phyloP scores from a whole-genome alignment of 2,113 vertebrate species.

The Pantherophis guttatus region DNA sequence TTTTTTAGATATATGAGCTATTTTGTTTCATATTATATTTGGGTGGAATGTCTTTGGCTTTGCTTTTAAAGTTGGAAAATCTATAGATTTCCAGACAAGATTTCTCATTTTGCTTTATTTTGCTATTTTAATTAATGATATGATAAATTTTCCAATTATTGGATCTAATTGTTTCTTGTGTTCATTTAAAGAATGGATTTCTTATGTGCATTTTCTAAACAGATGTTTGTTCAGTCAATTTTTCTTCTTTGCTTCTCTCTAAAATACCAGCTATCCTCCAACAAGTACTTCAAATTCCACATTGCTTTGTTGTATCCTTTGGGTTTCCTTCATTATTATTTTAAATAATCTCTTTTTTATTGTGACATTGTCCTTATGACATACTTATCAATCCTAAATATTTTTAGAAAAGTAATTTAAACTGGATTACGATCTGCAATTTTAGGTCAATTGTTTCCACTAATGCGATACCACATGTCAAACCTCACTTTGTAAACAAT shows the following conservation, averaged over 20 bases:
- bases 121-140: not conserved
- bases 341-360: not conserved
- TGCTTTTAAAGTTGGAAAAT: not conserved
- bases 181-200: not conserved
- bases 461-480: not conserved
- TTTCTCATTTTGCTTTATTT: not conserved
- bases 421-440: not conserved
- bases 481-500: not conserved
- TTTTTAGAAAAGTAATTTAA: not conserved
- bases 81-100: not conserved
- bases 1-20: not conserved
- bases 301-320: not conserved
- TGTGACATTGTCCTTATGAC: not conserved
- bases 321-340: not conserved
- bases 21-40: not conserved
- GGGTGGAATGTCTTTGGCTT: not conserved
- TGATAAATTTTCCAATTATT: not conserved
- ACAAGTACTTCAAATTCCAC: not conserved
- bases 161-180: not conserved
- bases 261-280: not conserved
- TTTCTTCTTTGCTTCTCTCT: not conserved
- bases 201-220: not conserved
- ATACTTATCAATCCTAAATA: not conserved
- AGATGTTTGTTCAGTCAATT: not conserved
- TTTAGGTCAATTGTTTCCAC: not conserved